Percentiles rank a stretch among this genome's conserved stretches.
Evolutionary conservation across 2,113 vertebrate genomes (phyloP).

Genomic region (Brachyhypopomus occidentalis): DNA sequence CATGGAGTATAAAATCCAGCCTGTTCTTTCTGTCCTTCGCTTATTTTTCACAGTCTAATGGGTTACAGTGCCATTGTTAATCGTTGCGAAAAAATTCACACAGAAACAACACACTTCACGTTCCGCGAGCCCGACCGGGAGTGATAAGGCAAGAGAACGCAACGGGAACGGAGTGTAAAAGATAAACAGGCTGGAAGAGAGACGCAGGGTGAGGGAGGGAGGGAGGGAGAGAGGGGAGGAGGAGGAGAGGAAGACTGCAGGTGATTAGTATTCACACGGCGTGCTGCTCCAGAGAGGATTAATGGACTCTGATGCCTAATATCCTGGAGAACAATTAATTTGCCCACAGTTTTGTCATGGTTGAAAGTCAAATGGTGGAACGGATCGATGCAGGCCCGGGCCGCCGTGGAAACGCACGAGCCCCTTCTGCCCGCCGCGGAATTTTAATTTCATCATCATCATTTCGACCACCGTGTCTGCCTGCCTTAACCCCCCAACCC

Average conservation of each 20-base stretch:
- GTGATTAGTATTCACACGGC: conserved; percentile 94
- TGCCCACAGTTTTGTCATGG: conserved; percentile 99
- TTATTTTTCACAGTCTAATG: neutral
- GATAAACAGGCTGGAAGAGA: conserved; percentile 41
- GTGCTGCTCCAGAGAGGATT: conserved; percentile 97
- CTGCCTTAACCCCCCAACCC: conserved; percentile 65
- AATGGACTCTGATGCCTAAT: conserved; percentile 99
- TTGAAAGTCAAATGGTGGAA: conserved; percentile 99
- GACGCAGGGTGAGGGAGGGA: conserved; percentile 7
- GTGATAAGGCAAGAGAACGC: conserved; percentile 45
- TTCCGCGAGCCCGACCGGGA: neutral
- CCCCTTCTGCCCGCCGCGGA: conserved; percentile 90
- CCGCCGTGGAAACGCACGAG: conserved; percentile 85
- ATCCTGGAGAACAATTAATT: conserved; percentile 99
- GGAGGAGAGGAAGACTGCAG: conserved; percentile 74
- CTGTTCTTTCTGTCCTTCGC: too few species aligned
- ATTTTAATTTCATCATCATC: conserved; percentile 98
- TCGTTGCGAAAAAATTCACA: neutral
- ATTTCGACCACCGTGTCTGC: conserved; percentile 75
- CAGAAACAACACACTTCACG: conserved; percentile 61
- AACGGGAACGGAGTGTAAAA: neutral
- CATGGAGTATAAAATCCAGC: too few species aligned
- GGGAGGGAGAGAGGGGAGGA: conserved; percentile 36
- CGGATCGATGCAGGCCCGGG: conserved; percentile 94
- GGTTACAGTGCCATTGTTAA: neutral